Evolutionary conservation across 2,888 invertebrate species (phyloP), one percentile per base, ranked within the genome.

Genomic region (Stenoptilia bipunctidactyla): DNA sequence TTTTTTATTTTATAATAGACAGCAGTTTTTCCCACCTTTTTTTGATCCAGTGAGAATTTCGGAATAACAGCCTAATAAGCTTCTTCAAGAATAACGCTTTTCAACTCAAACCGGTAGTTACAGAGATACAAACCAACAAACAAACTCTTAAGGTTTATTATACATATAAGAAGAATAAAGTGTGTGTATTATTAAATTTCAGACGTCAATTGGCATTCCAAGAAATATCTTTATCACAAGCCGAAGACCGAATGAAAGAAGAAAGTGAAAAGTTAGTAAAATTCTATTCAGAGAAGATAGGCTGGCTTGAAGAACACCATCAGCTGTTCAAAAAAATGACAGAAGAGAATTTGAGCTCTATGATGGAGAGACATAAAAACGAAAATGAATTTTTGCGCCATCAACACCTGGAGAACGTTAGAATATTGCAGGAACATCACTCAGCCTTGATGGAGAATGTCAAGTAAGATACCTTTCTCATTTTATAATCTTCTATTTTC

Each of bases 201-300:
- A 88, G 88, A 53, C 85, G 88, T 40, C 88, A 88, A 58, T 60
- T 88, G 49, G 75, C 80, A 2, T 77, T 88, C 36, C 51, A 88
- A 44, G 88, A 88, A 64, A 68, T 86, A 44, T 85, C 87, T 0
- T 56, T 86, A 35, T 77, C 66, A 41, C 83, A 86, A 49, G 66
- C 86, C 1, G 89, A 89, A 56, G 86, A 85, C 44, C 70, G 88
- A 49, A 75, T 89, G 65, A 88, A 86, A 56, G 82, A 82, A 15
- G 89, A 89, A 63, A 79, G 85, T 44, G 85, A 85, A 3, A 79
- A 79, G 47, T 43, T 86, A 2, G 66, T 75, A 0, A 79, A 74
- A 47, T 77, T 75, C 47, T 85, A 85, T 45, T 66, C 77, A 2
- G 85, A 85, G 47, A 87, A 86, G 58, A 70, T 86, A 27, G 60